These are phyloP conservation scores for Lochmaea crataegi DNA, from an alignment of 2,888 invertebrate species.

Conservation along the genomic window DNA sequence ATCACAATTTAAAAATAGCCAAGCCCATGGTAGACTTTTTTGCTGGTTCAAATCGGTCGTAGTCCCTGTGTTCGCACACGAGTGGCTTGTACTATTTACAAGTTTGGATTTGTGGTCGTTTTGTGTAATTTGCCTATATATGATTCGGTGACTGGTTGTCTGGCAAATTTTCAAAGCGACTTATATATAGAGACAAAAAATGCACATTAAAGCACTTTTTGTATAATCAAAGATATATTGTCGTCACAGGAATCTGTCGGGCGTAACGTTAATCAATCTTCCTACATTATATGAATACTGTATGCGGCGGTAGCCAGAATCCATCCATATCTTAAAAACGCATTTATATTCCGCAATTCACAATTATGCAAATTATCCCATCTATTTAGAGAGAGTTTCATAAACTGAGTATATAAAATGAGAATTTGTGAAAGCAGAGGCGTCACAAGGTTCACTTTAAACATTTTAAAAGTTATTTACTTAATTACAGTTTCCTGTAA, in stretches of 20 bases:
- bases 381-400: slow-evolving; percentile 10
- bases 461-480: too few species aligned
- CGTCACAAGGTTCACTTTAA: not conserved
- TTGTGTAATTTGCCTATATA: too few species aligned
- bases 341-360: slow-evolving; percentile 27
- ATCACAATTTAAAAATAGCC: too few species aligned
- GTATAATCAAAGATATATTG: slow-evolving; percentile 2
- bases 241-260: slow-evolving; percentile 1
- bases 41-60: too few species aligned
- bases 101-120: too few species aligned
- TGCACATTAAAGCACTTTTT: slow-evolving; percentile 2
- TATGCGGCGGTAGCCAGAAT: slow-evolving; percentile 12
- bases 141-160: too few species aligned
- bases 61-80: too few species aligned
- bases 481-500: too few species aligned
- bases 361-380: slow-evolving; percentile 19
- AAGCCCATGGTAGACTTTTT: too few species aligned
- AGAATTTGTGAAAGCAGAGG: not conserved
- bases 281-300: slow-evolving; percentile 19
- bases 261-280: slow-evolving; percentile 24
- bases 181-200: too few species aligned
- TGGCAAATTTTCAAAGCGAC: too few species aligned
- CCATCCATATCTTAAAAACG: slow-evolving; percentile 22
- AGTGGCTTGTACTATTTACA: too few species aligned
- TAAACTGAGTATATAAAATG: slow-evolving; percentile 16